A percentile compares a stretch with the other conserved stretches of the same genome.
phyloP scores from a whole-genome alignment of 2,888 invertebrate genomes.

The Buathra laborator region DNA sequence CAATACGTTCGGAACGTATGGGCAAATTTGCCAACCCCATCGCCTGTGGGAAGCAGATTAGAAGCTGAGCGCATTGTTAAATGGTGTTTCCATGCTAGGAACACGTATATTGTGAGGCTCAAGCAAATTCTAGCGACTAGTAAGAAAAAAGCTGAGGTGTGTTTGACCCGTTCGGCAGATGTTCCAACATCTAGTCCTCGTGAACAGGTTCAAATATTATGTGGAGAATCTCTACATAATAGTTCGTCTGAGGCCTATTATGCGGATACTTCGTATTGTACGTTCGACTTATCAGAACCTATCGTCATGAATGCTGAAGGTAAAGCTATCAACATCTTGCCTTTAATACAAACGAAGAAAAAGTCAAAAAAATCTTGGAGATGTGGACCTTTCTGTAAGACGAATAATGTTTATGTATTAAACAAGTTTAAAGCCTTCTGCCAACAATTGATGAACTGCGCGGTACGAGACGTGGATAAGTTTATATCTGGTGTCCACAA shows the following conservation, averaged over 20 bases:
- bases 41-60: slow-evolving; percentile 10
- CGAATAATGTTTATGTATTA: not conserved
- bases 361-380: not conserved
- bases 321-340: not conserved
- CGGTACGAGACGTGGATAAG: not conserved
- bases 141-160: slow-evolving; percentile 28
- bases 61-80: slow-evolving; percentile 38
- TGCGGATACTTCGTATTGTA: not conserved
- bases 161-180: slow-evolving; percentile 19
- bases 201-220: slow-evolving; percentile 14
- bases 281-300: not conserved
- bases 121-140: slow-evolving; percentile 12
- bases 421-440: not conserved
- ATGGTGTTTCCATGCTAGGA: slow-evolving; percentile 13
- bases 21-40: not conserved
- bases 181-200: not conserved
- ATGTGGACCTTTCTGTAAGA: not conserved
- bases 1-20: slow-evolving; percentile 24
- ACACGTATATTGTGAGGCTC: not conserved
- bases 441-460: not conserved
- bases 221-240: slow-evolving; percentile 21
- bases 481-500: not conserved
- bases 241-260: not conserved
- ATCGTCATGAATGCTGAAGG: not conserved
- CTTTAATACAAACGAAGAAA: not conserved